Evolutionary conservation across 2,113 vertebrate genomes (phyloP).

Genomic region (Puffinus mauretanicus): DNA sequence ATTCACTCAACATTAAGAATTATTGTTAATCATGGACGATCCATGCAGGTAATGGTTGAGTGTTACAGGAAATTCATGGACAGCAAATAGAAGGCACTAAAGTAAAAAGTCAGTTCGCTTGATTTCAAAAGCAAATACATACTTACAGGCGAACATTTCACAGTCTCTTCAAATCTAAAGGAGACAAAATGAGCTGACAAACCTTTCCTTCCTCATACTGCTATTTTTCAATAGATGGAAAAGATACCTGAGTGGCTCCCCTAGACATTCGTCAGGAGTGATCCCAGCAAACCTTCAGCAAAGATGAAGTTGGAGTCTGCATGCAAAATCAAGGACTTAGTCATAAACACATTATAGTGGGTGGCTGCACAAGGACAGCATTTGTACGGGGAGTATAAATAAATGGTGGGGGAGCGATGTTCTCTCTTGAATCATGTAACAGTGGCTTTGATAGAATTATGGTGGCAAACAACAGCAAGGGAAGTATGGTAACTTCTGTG

Average conservation of each 20-base stretch:
- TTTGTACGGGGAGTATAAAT: background rate
- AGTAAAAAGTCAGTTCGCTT: background rate
- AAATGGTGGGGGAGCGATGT: background rate
- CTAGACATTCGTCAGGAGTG: background rate
- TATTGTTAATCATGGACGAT: background rate
- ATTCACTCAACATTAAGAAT: background rate
- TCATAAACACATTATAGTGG: background rate
- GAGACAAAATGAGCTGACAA: background rate
- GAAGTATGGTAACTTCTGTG: background rate
- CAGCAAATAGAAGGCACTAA: background rate
- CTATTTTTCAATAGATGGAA: background rate
- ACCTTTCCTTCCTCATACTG: background rate
- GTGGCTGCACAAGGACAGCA: background rate
- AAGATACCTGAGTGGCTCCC: background rate
- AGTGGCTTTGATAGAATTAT: background rate
- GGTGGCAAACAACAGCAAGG: background rate
- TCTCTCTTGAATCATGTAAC: background rate
- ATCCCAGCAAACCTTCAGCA: background rate
- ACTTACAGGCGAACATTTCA: background rate
- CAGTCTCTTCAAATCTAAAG: background rate
- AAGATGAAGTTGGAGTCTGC: background rate
- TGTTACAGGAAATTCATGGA: background rate
- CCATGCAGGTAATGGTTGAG: background rate
- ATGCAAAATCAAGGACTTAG: background rate
- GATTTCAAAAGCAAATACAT: background rate